Conservation (phyloP, 2,888 invertebrate species). For the Drosophila cognata region DNA sequence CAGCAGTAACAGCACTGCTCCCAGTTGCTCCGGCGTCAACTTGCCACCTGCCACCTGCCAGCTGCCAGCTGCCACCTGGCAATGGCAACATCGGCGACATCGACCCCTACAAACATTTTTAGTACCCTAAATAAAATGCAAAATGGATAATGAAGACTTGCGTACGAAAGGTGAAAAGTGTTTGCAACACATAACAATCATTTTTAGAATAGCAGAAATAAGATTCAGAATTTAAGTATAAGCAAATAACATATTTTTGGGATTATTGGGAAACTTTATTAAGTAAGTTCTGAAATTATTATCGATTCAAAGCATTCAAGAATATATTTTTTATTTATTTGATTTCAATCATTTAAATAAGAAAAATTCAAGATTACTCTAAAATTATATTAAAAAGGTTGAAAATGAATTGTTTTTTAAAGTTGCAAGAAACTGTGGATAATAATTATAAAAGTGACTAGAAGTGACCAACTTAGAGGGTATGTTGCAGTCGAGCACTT, state of each 20-base stretch:
- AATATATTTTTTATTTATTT: not conserved
- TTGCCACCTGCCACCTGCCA: constrained; percentile 40
- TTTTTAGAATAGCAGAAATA: not conserved
- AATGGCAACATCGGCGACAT: constrained; percentile 30
- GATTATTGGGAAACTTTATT: not conserved
- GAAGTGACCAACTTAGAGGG: not conserved
- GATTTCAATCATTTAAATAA: not conserved
- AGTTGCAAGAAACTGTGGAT: not conserved
- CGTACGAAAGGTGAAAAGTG: not conserved
- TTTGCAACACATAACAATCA: not conserved
- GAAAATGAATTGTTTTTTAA: not conserved
- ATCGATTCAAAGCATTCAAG: not conserved
- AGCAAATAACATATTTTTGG: not conserved
- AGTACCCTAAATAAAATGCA: constrained; percentile 11
- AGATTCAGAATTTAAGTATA: not conserved
- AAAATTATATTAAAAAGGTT: not conserved
- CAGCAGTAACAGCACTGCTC: constrained; percentile 24
- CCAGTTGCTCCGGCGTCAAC: constrained; percentile 47
- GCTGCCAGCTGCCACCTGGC: constrained; percentile 31
- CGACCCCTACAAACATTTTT: constrained; percentile 51
- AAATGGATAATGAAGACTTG: not conserved
- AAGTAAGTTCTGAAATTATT: not conserved
- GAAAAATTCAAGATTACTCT: no score
- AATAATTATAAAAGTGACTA: not conserved
- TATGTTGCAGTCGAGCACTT: not conserved